Evolutionary conservation across 2,113 vertebrate genomes (phyloP).

Genomic region (Muscicapa adusta): DNA sequence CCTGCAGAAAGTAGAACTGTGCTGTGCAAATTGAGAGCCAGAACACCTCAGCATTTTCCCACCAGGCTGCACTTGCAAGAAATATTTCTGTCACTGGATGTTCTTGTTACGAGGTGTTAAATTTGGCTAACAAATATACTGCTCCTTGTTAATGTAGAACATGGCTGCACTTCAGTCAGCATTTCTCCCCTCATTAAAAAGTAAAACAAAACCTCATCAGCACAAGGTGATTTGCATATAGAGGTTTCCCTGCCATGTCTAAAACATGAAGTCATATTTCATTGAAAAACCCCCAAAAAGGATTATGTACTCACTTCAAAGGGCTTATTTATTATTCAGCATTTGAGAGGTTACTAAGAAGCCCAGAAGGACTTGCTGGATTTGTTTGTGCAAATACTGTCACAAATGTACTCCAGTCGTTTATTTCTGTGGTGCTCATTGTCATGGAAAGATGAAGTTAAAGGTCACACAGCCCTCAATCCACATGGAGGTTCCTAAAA

Average conservation of each 20-base stretch:
- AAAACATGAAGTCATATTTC: neutral
- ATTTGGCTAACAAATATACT: neutral
- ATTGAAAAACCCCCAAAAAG: neutral
- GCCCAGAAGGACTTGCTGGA: neutral
- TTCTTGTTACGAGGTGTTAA: slow-evolving; percentile 20
- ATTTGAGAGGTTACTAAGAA: neutral
- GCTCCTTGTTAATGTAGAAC: neutral
- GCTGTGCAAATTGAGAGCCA: neutral
- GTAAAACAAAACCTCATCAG: neutral
- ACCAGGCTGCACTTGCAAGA: neutral
- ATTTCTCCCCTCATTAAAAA: neutral
- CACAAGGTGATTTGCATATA: neutral
- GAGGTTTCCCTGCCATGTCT: neutral
- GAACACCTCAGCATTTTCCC: neutral
- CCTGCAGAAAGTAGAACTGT: neutral
- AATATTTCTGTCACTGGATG: neutral
- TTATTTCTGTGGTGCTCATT: neutral
- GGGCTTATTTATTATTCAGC: neutral
- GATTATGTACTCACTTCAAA: neutral
- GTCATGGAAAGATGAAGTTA: neutral
- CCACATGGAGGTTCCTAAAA: neutral
- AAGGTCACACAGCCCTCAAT: neutral
- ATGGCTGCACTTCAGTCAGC: neutral
- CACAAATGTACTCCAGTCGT: neutral
- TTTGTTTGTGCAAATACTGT: neutral